A percentile compares a stretch with the other conserved stretches of the same genome.
These are phyloP conservation scores for Alauda arvensis DNA, from an alignment of 2,797 vertebrate genomes.

Conservation along the genomic window DNA sequence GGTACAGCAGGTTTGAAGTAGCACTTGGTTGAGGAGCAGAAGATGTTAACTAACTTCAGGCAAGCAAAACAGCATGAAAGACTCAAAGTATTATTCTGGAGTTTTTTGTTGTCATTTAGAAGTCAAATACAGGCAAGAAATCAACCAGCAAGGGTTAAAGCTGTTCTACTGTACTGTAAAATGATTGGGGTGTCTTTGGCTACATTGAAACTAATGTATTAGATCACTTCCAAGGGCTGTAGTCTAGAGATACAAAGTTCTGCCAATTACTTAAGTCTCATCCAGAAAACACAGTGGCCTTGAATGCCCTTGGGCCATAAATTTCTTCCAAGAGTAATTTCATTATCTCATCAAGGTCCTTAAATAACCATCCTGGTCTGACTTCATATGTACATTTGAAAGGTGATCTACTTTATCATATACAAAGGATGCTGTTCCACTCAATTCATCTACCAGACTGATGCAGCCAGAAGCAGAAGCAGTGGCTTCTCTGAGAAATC, in stretches of 20 bases:
- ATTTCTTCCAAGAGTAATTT: not conserved
- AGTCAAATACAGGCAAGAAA: not conserved
- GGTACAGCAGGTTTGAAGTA: not conserved
- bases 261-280: not conserved
- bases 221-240: not conserved
- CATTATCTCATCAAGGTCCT: not conserved
- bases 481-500: not conserved
- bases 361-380: not conserved
- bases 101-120: not conserved
- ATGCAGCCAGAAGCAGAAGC: not conserved
- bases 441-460: not conserved
- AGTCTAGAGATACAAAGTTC: not conserved
- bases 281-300: not conserved
- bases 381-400: not conserved
- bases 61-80: not conserved
- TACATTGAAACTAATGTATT: not conserved
- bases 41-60: not conserved
- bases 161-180: not conserved
- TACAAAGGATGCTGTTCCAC: not conserved
- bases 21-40: not conserved
- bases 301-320: not conserved
- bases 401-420: not conserved
- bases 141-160: not conserved
- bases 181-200: not conserved
- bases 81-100: not conserved